Evolutionary conservation across 1,140 invertebrate genomes (phyloP).

Genomic region (Acyrthosiphon pisum): DNA sequence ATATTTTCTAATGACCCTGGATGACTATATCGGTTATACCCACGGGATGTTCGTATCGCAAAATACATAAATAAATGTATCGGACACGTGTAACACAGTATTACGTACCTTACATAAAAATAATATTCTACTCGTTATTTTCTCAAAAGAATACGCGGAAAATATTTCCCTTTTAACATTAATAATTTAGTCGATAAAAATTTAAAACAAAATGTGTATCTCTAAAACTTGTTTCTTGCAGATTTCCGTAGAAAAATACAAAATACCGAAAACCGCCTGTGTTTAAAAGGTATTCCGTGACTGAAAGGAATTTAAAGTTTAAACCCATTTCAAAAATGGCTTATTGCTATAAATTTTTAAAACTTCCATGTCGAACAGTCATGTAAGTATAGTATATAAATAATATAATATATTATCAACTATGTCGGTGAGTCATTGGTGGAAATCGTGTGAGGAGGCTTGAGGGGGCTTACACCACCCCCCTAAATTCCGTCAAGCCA

Average conservation of each 20-base stretch:
- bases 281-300: neutral
- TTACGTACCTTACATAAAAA: too few species aligned
- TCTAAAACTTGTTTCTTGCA: neutral
- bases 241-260: neutral
- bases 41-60: too few species aligned
- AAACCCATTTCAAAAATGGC: conserved; percentile 3
- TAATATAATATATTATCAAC: neutral
- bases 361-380: conserved; percentile 1
- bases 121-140: neutral
- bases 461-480: too few species aligned
- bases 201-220: neutral
- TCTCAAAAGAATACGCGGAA: neutral
- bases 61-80: neutral
- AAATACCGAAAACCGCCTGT: neutral
- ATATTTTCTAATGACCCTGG: too few species aligned
- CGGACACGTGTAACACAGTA: neutral
- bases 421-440: too few species aligned
- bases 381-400: neutral
- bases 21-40: too few species aligned
- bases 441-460: too few species aligned
- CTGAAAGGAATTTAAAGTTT: neutral
- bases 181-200: neutral
- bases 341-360: neutral
- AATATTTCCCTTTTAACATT: neutral
- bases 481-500: too few species aligned